Conservation (phyloP, 2,888 invertebrate genomes). For the Hirtodrosophila trivittata region DNA sequence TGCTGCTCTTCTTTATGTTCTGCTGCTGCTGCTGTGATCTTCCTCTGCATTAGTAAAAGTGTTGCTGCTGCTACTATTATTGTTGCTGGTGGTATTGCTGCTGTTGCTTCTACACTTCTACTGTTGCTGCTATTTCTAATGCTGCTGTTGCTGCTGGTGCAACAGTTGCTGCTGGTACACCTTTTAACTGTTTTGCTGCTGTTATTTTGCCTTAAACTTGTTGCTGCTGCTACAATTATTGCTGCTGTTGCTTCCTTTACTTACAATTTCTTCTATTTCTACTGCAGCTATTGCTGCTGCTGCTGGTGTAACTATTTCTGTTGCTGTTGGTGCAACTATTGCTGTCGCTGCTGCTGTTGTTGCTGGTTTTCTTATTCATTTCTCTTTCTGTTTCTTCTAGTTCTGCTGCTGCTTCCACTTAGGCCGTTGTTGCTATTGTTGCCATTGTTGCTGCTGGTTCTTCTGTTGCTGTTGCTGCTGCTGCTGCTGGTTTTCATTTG, state of each 20-base stretch:
- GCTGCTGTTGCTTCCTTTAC: neutral
- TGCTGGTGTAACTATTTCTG: neutral
- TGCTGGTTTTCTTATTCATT: neutral
- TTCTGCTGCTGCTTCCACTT: neutral
- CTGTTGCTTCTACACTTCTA: neutral
- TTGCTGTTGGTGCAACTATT: neutral
- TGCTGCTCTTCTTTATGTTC: too few relatives aligned
- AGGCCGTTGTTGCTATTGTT: neutral
- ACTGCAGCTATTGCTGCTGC: neutral
- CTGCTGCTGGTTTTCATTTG: slow-evolving; percentile 35
- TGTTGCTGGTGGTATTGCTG: neutral
- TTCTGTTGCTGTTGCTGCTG: slow-evolving; percentile 1
- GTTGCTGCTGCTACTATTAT: neutral
- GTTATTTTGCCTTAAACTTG: neutral
- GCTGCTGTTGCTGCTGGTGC: neutral
- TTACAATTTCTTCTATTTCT: neutral
- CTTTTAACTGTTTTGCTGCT: too few relatives aligned
- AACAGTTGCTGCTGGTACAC: neutral
- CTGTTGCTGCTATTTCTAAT: neutral
- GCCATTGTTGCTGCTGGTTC: neutral
- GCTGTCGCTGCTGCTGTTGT: too few relatives aligned
- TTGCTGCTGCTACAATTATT: too few relatives aligned
- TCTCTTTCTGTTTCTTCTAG: too few relatives aligned
- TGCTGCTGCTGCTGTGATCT: too few relatives aligned
- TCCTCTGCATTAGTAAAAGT: too few relatives aligned